These are phyloP conservation scores for Puffinus mauretanicus DNA, from an alignment of 2,113 vertebrate genomes.

Conservation along the genomic window DNA sequence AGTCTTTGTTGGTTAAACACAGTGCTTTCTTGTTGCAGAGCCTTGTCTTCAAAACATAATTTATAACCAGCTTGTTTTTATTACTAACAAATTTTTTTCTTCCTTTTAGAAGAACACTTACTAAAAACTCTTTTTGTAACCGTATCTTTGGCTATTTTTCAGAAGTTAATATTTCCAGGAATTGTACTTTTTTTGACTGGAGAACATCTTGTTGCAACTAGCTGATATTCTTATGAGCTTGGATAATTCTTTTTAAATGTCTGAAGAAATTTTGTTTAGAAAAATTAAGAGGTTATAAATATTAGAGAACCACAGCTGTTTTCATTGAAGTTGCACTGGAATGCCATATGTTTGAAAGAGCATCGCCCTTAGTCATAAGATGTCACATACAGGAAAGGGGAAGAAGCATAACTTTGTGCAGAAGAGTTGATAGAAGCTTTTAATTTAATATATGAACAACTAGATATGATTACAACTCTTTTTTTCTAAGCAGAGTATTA, in stretches of 20 bases:
- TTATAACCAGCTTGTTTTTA: not conserved
- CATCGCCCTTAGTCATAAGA: not conserved
- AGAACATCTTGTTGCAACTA: not conserved
- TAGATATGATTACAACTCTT: not conserved
- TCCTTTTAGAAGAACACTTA: not conserved
- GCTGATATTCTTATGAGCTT: not conserved
- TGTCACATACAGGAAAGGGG: not conserved
- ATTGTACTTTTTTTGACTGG: not conserved
- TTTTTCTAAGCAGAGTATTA: not conserved
- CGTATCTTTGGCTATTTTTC: not conserved
- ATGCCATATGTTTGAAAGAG: not conserved
- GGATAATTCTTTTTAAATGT: not conserved
- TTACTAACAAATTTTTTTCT: not conserved
- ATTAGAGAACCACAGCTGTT: conserved; percentile 40
- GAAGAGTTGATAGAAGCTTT: not conserved
- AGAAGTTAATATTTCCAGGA: not conserved
- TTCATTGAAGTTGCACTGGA: not conserved
- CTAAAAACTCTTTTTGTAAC: not conserved
- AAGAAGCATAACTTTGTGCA: not conserved
- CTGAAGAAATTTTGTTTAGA: conserved; percentile 24
- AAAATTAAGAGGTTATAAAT: conserved; percentile 17
- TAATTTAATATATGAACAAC: not conserved
- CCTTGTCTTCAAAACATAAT: not conserved
- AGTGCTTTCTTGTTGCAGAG: not conserved
- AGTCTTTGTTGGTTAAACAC: not conserved